Conservation (phyloP, 2,888 invertebrate genomes). For the Andrena hattorfiana region DNA sequence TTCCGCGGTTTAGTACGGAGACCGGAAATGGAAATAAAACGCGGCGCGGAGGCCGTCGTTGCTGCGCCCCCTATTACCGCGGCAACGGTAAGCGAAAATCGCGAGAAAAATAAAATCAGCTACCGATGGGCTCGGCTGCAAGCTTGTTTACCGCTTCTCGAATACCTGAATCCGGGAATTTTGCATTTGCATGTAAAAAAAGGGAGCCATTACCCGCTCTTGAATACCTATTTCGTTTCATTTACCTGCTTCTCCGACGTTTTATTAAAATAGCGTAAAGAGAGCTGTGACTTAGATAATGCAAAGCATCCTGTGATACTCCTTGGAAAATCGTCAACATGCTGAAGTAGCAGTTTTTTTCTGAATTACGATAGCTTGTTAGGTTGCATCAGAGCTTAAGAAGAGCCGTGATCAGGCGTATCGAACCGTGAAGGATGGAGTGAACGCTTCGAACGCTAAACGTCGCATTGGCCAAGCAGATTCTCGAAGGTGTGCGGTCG, state of each 20-base stretch:
- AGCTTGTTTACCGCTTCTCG: not conserved
- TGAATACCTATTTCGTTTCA: no score
- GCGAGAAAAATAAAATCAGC: conserved; percentile 34
- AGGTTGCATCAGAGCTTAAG: not conserved
- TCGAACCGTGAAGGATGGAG: not conserved
- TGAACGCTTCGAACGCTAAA: not conserved
- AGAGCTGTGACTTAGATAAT: no score
- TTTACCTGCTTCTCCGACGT: no score
- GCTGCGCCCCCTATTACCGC: conserved; percentile 25
- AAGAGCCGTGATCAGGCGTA: not conserved
- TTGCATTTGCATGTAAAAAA: no score
- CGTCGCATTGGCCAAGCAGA: not conserved
- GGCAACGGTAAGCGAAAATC: conserved; percentile 14
- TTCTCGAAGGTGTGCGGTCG: conserved; percentile 2
- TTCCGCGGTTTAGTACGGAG: conserved; percentile 66
- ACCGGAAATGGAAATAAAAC: conserved; percentile 70
- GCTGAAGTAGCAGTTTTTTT: no score
- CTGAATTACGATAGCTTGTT: no score
- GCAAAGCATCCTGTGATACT: no score
- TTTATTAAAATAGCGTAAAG: no score
- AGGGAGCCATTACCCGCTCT: no score
- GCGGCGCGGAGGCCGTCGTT: conserved; percentile 17
- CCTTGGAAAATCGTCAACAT: no score
- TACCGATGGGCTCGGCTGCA: not conserved
- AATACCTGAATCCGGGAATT: not conserved